Evolutionary conservation across 23 tunicate genomes (phyloP).

Genomic region (Trididemnum miniatum): DNA sequence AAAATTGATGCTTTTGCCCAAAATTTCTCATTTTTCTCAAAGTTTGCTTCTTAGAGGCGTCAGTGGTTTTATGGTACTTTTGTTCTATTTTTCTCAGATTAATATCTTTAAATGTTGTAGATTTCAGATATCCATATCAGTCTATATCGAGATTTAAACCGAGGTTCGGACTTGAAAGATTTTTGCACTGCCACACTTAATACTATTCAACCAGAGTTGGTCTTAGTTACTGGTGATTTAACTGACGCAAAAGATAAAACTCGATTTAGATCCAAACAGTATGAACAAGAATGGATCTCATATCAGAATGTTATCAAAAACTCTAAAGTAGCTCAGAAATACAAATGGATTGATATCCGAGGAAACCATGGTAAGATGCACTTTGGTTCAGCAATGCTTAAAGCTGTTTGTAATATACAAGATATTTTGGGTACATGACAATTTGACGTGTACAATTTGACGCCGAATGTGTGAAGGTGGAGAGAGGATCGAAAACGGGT

Average conservation of each 20-base stretch:
- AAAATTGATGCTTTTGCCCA: too few relatives aligned
- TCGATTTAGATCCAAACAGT: slow-evolving; percentile 64
- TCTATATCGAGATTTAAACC: slow-evolving; percentile 51
- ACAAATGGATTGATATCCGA: slow-evolving; percentile 82
- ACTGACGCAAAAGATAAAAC: slow-evolving; percentile 88
- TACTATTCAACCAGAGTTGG: slow-evolving; percentile 75
- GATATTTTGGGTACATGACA: too few relatives aligned
- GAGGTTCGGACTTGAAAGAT: slow-evolving; percentile 64
- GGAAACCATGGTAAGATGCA: slow-evolving; percentile 86
- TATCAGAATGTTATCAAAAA: slow-evolving; percentile 66
- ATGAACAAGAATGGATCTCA: slow-evolving; percentile 72
- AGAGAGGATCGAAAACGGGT: too few relatives aligned
- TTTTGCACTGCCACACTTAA: slow-evolving; percentile 65
- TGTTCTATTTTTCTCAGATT: too few relatives aligned
- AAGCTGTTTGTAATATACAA: too few relatives aligned
- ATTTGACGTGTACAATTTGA: too few relatives aligned
- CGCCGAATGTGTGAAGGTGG: too few relatives aligned
- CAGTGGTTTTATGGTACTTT: too few relatives aligned
- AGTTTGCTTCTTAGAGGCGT: too few relatives aligned
- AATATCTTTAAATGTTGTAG: slow-evolving; percentile 29
- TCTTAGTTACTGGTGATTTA: slow-evolving; percentile 97
- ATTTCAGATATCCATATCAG: slow-evolving; percentile 87
- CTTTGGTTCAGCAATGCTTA: too few relatives aligned
- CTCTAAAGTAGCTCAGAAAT: slow-evolving; percentile 48
- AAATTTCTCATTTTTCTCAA: too few relatives aligned